phyloP scores from a whole-genome alignment of 1,140 invertebrate genomes.

The Tigriopus japonicus region DNA sequence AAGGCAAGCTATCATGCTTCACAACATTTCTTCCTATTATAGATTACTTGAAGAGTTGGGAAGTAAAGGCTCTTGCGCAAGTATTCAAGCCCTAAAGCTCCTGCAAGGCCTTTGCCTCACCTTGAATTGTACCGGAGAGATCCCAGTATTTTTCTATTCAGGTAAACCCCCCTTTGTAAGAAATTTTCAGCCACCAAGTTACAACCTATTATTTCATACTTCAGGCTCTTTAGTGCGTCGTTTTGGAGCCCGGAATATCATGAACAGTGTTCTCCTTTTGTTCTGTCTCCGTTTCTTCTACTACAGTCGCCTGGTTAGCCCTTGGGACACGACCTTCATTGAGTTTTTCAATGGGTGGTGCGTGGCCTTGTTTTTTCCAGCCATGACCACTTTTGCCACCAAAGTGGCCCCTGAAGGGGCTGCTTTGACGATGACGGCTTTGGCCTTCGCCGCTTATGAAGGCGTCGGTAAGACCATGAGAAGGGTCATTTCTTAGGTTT shows the following conservation, averaged over 20 bases:
- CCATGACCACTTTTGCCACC: background rate
- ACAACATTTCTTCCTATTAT: no score
- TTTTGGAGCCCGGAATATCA: background rate
- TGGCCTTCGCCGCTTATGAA: no score
- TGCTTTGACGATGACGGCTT: no score
- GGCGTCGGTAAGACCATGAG: no score
- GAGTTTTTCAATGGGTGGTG: background rate
- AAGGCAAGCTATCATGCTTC: no score
- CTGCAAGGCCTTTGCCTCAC: background rate
- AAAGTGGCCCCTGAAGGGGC: background rate
- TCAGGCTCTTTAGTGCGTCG: no score
- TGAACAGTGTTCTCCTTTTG: background rate
- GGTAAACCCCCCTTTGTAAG: background rate
- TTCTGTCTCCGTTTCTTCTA: background rate
- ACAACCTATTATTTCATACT: no score
- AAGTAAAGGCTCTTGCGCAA: background rate
- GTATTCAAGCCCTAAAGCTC: background rate
- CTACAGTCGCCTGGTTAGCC: background rate
- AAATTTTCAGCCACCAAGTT: background rate
- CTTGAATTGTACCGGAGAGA: background rate
- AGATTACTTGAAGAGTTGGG: background rate
- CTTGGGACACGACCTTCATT: background rate
- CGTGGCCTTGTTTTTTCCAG: background rate
- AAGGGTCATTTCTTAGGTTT: no score
- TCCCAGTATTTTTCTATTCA: background rate